Conservation (phyloP, 1,140 invertebrate genomes). For the Drosophila arawakana region DNA sequence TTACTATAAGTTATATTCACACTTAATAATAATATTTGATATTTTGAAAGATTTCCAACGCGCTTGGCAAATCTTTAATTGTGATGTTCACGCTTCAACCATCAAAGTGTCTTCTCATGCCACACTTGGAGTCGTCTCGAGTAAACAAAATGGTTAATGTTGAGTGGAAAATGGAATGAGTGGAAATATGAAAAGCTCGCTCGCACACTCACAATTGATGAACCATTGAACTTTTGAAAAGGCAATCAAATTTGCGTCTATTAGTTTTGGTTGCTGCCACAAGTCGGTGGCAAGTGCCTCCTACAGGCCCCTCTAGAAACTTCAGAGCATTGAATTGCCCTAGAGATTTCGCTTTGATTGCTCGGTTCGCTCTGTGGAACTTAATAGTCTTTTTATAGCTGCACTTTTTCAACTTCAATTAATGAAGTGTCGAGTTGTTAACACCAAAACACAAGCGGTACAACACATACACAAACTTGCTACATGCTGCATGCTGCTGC, state of each 20-base stretch:
- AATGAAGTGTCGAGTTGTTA: constrained; percentile 83
- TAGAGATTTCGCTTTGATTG: constrained; percentile 62
- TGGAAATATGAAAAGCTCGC: constrained; percentile 48
- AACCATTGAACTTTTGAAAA: constrained; percentile 76
- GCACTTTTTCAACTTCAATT: constrained; percentile 79
- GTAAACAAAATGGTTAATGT: constrained; percentile 21
- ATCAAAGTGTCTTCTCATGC: constrained; percentile 18
- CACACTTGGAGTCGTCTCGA: constrained; percentile 39
- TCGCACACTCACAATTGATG: constrained; percentile 42
- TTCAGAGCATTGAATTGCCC: constrained; percentile 7
- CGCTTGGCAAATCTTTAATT: constrained; percentile 69
- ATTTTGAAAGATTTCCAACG: constrained; percentile 53
- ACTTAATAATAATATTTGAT: constrained; percentile 33
- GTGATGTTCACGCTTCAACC: constrained; percentile 64
- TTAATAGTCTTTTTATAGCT: constrained; percentile 82
- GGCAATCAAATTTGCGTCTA: constrained; percentile 75
- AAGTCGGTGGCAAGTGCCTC: constrained; percentile 34
- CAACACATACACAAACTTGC: constrained; percentile 18
- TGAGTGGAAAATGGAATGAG: constrained; percentile 20
- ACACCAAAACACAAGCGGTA: constrained; percentile 69
- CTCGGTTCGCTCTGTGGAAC: constrained; percentile 40
- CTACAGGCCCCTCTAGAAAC: constrained; percentile 4
- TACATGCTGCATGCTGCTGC: neutral
- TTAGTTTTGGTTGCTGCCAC: constrained; percentile 36
- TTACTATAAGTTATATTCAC: constrained; percentile 18